Percentiles rank a stretch among this genome's conserved stretches.
These are phyloP conservation scores for Lepilemur septentrionalis DNA, from an alignment of 2,797 vertebrate species.

Conservation along the genomic window DNA sequence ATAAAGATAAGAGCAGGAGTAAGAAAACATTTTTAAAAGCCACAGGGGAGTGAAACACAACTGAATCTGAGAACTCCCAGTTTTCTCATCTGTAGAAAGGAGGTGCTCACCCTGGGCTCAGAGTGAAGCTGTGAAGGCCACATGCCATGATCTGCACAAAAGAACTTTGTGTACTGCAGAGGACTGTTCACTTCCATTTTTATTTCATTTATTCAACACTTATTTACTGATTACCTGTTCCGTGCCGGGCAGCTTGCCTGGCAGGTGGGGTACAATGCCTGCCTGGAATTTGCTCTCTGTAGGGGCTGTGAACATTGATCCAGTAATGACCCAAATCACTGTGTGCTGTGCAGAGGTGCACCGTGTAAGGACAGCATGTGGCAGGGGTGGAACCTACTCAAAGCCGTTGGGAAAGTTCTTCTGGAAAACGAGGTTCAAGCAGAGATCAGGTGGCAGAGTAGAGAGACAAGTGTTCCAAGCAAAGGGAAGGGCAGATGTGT, in stretches of 20 bases:
- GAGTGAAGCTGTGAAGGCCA: background rate
- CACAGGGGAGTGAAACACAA: background rate
- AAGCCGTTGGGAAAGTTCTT: background rate
- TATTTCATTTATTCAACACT: background rate
- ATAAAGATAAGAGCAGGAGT: background rate
- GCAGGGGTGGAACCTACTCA: background rate
- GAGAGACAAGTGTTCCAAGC: background rate
- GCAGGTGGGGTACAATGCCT: background rate
- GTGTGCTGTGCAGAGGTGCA: no score
- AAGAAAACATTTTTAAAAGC: background rate
- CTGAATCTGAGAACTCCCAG: background rate
- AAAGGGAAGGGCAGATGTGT: background rate
- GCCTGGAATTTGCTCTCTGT: background rate
- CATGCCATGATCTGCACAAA: background rate
- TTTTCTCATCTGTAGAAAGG: background rate
- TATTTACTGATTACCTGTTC: background rate
- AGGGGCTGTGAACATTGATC: background rate
- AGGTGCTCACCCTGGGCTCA: background rate
- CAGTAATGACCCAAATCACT: background rate
- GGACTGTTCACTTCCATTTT: background rate
- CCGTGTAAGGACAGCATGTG: background rate
- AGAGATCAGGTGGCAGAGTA: background rate
- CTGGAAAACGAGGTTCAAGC: background rate
- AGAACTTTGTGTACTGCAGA: background rate
- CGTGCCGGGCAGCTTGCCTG: background rate